phyloP scores from a whole-genome alignment of 2,888 invertebrate species.

The Drosophila dives region DNA sequence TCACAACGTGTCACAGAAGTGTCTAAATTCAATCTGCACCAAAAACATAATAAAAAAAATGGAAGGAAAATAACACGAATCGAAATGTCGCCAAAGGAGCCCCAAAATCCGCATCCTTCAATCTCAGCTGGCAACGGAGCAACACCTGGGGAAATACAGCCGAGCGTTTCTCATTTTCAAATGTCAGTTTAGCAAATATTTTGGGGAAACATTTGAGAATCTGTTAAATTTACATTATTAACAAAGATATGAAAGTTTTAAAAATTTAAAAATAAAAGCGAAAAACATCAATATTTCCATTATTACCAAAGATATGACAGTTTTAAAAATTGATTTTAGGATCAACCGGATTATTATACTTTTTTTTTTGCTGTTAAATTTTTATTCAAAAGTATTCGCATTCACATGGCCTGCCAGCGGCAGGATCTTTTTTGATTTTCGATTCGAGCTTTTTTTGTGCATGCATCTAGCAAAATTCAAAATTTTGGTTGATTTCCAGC shows the following conservation, averaged over 20 bases:
- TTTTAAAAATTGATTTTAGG: not conserved
- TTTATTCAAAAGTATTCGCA: not conserved
- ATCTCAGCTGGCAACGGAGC: constrained; percentile 34
- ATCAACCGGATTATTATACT: not conserved
- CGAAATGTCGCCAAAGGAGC: constrained; percentile 17
- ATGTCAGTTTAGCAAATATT: constrained; percentile 31
- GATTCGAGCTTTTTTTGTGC: too few species aligned
- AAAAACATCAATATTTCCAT: too few species aligned
- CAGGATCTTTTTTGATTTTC: not conserved
- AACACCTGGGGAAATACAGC: constrained; percentile 34
- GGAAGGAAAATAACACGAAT: not conserved
- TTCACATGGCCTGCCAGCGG: too few species aligned
- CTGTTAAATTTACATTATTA: too few species aligned
- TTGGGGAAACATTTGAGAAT: constrained; percentile 12
- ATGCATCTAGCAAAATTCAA: too few species aligned
- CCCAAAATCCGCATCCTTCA: constrained; percentile 36
- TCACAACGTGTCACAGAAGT: constrained; percentile 59
- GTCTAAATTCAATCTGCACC: constrained; percentile 58
- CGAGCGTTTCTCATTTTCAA: constrained; percentile 25
- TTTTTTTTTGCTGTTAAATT: not conserved
- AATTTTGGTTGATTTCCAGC: constrained; percentile 3
- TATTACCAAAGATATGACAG: too few species aligned
- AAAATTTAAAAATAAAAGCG: too few species aligned
- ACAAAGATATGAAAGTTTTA: too few species aligned
- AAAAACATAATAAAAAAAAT: not conserved